phyloP scores from a whole-genome alignment of 2,888 invertebrate species.

The Nephrotoma flavescens region DNA sequence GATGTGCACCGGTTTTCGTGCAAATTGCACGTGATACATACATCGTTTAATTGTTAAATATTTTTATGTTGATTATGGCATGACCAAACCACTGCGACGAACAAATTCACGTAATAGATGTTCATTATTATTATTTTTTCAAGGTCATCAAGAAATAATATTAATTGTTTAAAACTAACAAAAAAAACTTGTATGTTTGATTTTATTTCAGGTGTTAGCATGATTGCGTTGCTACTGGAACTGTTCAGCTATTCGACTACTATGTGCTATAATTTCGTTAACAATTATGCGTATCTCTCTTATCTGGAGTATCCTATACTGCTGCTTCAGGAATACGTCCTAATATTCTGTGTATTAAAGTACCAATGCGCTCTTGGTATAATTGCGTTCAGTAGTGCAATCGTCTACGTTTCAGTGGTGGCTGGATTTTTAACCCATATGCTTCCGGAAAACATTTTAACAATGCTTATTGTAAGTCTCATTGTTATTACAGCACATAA shows the following conservation, averaged over 20 bases:
- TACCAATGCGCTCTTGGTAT: slow-evolving; percentile 44
- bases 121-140: not conserved
- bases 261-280: slow-evolving; percentile 65
- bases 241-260: slow-evolving; percentile 62
- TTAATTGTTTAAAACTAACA: not conserved
- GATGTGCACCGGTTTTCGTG: not conserved
- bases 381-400: slow-evolving; percentile 22
- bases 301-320: slow-evolving; percentile 78
- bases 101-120: not conserved
- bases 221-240: slow-evolving; percentile 27
- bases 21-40: not conserved
- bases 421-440: slow-evolving; percentile 31
- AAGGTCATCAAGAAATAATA: not conserved
- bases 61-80: not conserved
- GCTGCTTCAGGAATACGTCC: slow-evolving; percentile 54
- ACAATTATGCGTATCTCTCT: slow-evolving; percentile 55
- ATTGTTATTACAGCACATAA: not conserved
- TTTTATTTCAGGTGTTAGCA: slow-evolving; percentile 24
- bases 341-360: slow-evolving; percentile 55
- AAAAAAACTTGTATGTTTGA: not conserved
- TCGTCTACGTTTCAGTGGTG: slow-evolving; percentile 32
- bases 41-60: not conserved
- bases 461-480: slow-evolving; percentile 31
- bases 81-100: not conserved
- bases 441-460: slow-evolving; percentile 24